Evolutionary conservation across 1,140 invertebrate genomes (phyloP).

Genomic region (Gryon sp.): DNA sequence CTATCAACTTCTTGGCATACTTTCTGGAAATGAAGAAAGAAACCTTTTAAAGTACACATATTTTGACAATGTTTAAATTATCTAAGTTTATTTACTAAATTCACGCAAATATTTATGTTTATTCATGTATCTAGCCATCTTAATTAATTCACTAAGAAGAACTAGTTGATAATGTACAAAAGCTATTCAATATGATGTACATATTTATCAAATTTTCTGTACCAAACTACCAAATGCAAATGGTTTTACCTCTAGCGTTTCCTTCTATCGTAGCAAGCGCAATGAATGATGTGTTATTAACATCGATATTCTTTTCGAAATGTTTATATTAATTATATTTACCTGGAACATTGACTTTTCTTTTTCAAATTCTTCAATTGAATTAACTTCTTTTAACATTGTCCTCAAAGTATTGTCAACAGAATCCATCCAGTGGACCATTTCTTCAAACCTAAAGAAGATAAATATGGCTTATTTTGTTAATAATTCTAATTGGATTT

Average conservation of each 20-base stretch:
- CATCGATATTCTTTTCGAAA: constrained; percentile 13
- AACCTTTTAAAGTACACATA: too few species aligned
- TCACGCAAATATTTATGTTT: too few species aligned
- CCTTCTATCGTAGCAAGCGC: constrained; percentile 62
- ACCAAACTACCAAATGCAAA: too few species aligned
- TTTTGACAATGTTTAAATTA: too few species aligned
- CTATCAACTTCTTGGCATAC: constrained; percentile 93
- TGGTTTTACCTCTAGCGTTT: constrained; percentile 72
- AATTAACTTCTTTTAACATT: constrained; percentile 90
- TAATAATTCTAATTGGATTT: neutral
- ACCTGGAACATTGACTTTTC: constrained; percentile 95
- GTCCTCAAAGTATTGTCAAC: constrained; percentile 90
- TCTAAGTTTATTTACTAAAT: too few species aligned
- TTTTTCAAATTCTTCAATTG: constrained; percentile 92
- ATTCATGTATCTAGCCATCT: too few species aligned
- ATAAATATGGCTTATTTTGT: neutral
- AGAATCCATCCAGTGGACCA: constrained; percentile 94
- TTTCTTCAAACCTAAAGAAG: constrained; percentile 85
- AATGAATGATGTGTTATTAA: constrained; percentile 28
- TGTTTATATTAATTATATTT: constrained; percentile 58
- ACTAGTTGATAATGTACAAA: too few species aligned
- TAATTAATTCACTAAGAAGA: too few species aligned
- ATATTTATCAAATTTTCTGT: constrained; percentile 2
- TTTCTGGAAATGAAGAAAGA: constrained; percentile 80
- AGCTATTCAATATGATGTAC: constrained; percentile 8